Percentiles rank a stretch among this genome's conserved stretches.
These are phyloP conservation scores for Catharus fuscescens DNA, from an alignment of 2,113 vertebrate genomes.

Conservation along the genomic window DNA sequence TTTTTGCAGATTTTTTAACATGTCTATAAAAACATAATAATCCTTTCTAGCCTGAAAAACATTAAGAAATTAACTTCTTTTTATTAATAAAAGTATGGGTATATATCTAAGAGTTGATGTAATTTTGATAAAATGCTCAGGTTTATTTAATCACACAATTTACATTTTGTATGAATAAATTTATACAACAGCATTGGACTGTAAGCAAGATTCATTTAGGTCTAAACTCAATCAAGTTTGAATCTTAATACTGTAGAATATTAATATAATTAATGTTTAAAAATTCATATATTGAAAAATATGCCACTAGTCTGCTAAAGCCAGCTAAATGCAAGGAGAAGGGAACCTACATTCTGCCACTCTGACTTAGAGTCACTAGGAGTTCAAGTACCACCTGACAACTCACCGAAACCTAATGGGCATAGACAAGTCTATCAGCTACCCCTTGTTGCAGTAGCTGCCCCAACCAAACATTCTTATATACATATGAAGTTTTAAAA, in stretches of 20 bases:
- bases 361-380: neutral
- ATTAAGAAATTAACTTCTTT: neutral
- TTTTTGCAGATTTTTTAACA: neutral
- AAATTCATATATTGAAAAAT: conserved; percentile 18
- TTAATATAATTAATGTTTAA: neutral
- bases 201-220: neutral
- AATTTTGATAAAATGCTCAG: conserved; percentile 6
- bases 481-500: neutral
- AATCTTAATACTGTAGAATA: neutral
- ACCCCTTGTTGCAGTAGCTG: neutral
- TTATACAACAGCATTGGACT: neutral
- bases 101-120: neutral
- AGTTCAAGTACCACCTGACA: neutral
- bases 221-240: conserved; percentile 13
- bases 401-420: neutral
- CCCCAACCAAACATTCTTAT: neutral
- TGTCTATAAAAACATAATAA: neutral
- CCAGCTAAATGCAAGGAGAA: neutral
- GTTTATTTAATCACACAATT: conserved; percentile 14
- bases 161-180: conserved; percentile 29
- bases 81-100: neutral
- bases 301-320: neutral
- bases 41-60: neutral
- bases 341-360: neutral
- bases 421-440: neutral